Evolutionary conservation across 1,140 invertebrate genomes (phyloP), one percentile per base, ranked within the genome.

Genomic region (Drosophila triauraria): DNA sequence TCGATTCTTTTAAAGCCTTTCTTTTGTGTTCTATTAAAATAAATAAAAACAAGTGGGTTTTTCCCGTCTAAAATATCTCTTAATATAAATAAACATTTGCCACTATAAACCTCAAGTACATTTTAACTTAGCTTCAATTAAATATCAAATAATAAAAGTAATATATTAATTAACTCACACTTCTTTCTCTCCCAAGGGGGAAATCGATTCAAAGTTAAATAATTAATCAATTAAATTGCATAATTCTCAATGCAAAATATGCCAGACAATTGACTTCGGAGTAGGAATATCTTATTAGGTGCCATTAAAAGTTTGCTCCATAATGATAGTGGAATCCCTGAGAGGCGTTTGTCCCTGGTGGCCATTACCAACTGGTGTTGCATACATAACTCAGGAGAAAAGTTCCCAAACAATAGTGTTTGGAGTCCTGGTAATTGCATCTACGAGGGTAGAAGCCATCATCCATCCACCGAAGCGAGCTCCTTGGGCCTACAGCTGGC

Each of bases 391-490:
- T 15, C 51, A 6, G 51, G 13, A 54, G 51, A 54, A 54, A 15
- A 23, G 51, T 54, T 40, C 7, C 23, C 7, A 23, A 54, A 38
- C 17, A 56, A 12, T 2, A 10, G 32, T n/a, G 40, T 35, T 42
- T 2, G 3, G 20, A n/a, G 20, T 42, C 15, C 9, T 2, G 35
- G 35, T 57, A 57, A 57, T 44, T 43, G 54, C 54, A 57, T 44
- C 54, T 8, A 57, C 15, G 6, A 23, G 53, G 53, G 53, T 59
- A 58, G 17, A 20, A 62, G 17, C 60, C 56, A 43, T 57, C 60
- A 27, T 51, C 60, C 60, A 62, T 43, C 27, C 25, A 65, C 32
- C 38, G 27, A 51, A 25, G 5, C 20, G 6, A 12, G 40, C 56
- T 58, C 42, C 30, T 30, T 30, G 20, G 30, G n/a, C 40, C 47